phyloP scores from a whole-genome alignment of 2,797 vertebrate genomes.

The Ara ararauna region DNA sequence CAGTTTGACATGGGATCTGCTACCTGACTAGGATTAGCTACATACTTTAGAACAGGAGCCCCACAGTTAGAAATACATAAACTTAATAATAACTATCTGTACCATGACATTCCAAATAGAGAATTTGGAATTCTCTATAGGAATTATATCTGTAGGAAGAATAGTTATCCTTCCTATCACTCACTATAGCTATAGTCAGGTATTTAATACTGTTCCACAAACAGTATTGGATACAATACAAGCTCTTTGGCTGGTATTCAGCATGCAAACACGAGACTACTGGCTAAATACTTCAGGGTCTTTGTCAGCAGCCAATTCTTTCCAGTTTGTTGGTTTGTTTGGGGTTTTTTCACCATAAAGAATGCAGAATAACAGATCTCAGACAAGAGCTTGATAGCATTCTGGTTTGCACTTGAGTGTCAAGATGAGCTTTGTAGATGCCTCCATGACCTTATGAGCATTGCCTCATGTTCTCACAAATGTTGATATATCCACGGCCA shows the following conservation, averaged over 20 bases:
- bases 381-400: neutral
- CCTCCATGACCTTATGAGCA: neutral
- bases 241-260: conserved; percentile 32
- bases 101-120: neutral
- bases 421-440: neutral
- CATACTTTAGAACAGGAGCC: conserved; percentile 28
- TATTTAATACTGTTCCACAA: neutral
- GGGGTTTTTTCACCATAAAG: neutral
- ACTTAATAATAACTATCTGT: neutral
- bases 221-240: neutral
- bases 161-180: neutral
- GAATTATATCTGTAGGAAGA: neutral
- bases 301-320: conserved; percentile 28
- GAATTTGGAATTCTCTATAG: neutral
- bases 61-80: neutral
- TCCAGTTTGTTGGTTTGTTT: neutral
- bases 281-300: conserved; percentile 40
- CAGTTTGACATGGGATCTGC: conserved; percentile 38
- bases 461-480: neutral
- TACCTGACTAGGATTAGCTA: conserved; percentile 21
- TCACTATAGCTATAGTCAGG: conserved; percentile 31
- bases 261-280: conserved; percentile 33
- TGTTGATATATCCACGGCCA: neutral
- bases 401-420: neutral
- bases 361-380: neutral